Conservation (phyloP, 2,113 vertebrate genomes). For the Peromyscus maniculatus region DNA sequence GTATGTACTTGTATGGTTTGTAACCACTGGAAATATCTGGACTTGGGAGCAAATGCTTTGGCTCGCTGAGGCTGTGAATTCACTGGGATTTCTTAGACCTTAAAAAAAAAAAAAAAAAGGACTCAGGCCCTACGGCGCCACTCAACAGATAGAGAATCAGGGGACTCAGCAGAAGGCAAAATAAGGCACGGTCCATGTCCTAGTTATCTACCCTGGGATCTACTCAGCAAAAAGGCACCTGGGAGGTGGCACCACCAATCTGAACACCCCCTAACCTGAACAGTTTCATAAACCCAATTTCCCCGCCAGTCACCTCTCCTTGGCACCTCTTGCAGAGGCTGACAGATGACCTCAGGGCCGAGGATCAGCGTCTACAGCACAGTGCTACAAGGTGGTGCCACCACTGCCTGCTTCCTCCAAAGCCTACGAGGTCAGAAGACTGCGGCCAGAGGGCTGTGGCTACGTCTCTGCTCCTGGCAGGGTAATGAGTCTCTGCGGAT, state of each 20-base stretch:
- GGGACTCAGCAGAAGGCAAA: slow-evolving; percentile 38
- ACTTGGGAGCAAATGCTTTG: background rate
- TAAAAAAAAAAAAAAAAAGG: background rate
- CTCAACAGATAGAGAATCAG: background rate
- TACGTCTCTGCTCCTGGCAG: fast-evolving
- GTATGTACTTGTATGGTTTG: background rate
- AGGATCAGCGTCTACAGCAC: background rate
- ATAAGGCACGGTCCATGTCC: background rate
- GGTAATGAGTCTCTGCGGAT: background rate
- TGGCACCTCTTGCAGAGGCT: background rate
- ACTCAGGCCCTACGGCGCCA: background rate
- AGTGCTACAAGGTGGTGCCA: background rate
- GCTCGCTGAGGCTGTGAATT: background rate
- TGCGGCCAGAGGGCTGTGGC: background rate
- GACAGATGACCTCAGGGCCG: background rate
- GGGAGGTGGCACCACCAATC: background rate
- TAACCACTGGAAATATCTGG: background rate
- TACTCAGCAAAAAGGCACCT: slow-evolving; percentile 32
- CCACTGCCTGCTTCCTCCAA: background rate
- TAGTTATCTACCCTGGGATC: background rate
- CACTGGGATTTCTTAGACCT: background rate
- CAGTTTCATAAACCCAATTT: background rate
- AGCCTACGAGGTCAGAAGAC: background rate
- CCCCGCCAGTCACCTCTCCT: background rate
- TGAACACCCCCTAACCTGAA: fast-evolving